These are phyloP conservation scores for Chrysogorgia sp. DNA, from an alignment of 92 coral and sea anemone genomes.

Conservation along the genomic window DNA sequence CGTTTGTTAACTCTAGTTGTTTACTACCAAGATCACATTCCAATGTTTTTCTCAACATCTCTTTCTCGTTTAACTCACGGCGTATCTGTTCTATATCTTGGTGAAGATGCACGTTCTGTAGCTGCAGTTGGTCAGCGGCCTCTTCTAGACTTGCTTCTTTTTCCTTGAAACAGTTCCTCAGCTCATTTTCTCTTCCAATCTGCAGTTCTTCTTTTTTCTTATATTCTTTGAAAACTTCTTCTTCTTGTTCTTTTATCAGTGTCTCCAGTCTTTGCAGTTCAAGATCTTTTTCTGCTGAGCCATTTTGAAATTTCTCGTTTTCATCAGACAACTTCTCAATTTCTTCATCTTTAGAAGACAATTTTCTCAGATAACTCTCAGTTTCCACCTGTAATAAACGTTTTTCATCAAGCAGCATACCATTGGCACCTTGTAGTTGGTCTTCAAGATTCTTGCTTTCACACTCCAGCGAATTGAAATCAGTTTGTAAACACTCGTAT, in stretches of 20 bases:
- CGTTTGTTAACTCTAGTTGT: neutral
- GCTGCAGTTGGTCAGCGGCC: no score
- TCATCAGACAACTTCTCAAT: conserved; percentile 1
- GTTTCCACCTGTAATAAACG: neutral
- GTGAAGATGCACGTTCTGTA: neutral
- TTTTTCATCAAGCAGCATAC: neutral
- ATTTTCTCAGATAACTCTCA: no score
- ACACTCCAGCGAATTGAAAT: conserved; percentile 78
- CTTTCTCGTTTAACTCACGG: neutral
- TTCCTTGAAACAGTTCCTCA: conserved; percentile 27
- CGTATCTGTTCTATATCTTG: neutral
- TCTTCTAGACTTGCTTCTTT: neutral
- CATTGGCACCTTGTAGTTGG: neutral
- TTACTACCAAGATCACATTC: neutral
- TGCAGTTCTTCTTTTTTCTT: neutral
- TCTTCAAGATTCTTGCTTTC: conserved; percentile 60
- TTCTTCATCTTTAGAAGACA: neutral
- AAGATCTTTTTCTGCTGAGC: neutral
- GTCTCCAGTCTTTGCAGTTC: neutral
- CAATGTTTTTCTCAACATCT: neutral
- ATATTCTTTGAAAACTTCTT: neutral
- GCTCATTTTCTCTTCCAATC: conserved; percentile 21
- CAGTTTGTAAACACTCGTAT: conserved; percentile 52
- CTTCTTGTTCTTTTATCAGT: neutral
- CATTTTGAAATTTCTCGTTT: neutral